A percentile compares a stretch with the other conserved stretches of the same genome.
Evolutionary conservation across 1,140 invertebrate genomes (phyloP).

Genomic region (Euura lappo): DNA sequence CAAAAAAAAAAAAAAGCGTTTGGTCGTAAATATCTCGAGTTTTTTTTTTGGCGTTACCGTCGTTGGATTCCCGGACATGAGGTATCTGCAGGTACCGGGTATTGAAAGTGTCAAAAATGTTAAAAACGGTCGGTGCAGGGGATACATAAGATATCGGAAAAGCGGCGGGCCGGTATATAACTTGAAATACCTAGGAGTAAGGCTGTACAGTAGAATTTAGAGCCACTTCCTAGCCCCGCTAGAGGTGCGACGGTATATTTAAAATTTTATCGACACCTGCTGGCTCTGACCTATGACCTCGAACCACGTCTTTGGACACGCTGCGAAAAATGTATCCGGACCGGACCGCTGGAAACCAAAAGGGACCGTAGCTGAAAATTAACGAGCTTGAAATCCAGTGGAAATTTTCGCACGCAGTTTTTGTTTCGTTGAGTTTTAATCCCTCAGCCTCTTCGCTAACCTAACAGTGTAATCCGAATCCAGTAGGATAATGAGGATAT

Average conservation of each 20-base stretch:
- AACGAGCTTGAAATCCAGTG: no score
- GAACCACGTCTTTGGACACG: background rate
- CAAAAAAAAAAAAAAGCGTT: no score
- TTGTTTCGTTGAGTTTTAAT: no score
- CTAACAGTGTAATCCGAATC: conserved; percentile 1
- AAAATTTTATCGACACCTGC: conserved; percentile 41
- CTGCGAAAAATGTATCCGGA: conserved; percentile 25
- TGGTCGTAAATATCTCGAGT: no score
- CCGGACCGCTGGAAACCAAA: conserved; percentile 23
- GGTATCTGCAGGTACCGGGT: background rate
- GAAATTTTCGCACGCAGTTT: no score
- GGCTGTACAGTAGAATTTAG: conserved; percentile 45
- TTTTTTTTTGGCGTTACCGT: background rate
- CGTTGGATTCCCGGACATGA: background rate
- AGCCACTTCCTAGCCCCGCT: conserved; percentile 35
- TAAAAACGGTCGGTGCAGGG: background rate
- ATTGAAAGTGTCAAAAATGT: conserved; percentile 23
- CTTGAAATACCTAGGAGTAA: conserved; percentile 42
- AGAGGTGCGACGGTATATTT: conserved; percentile 43
- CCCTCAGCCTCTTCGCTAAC: background rate
- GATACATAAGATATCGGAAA: no score
- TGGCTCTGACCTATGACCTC: background rate
- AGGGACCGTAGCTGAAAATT: no score
- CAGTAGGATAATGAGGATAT: background rate
- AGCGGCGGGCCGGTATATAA: conserved; percentile 27